Evolutionary conservation across 1,140 invertebrate species (phyloP).

Genomic region (Drosophila eugracilis): DNA sequence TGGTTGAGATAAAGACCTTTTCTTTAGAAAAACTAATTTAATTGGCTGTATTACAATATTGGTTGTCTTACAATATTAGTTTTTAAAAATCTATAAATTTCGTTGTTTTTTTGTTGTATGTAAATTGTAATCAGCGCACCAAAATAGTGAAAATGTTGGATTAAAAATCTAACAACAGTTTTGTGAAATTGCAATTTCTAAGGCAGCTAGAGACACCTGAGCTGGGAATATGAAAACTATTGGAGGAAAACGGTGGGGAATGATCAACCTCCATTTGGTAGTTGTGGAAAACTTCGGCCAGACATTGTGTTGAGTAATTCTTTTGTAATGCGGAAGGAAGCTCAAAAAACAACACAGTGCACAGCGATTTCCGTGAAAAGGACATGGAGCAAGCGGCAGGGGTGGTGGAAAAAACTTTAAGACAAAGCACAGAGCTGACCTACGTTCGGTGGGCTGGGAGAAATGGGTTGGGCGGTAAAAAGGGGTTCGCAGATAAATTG

Average conservation of each 20-base stretch:
- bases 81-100: no score
- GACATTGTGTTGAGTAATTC: conserved; percentile 81
- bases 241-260: not conserved
- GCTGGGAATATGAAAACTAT: conserved; percentile 2
- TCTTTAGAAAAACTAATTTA: not conserved
- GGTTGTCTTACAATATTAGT: no score
- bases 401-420: conserved; percentile 61
- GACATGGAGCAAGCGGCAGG: no score
- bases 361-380: conserved; percentile 51
- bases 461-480: conserved; percentile 13
- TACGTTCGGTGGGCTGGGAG: conserved; percentile 26
- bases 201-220: conserved; percentile 26
- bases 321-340: conserved; percentile 81
- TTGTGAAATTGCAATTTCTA: conserved; percentile 24
- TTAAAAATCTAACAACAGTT: conserved; percentile 27
- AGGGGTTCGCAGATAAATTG: conserved; percentile 65
- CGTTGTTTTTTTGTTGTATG: no score
- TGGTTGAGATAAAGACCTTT: not conserved
- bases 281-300: conserved; percentile 54
- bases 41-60: no score
- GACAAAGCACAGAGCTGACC: conserved; percentile 71
- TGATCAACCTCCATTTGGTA: conserved; percentile 13
- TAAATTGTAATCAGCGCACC: conserved; percentile 15
- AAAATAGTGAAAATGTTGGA: conserved; percentile 11
- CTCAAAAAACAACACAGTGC: conserved; percentile 69